phyloP scores from a whole-genome alignment of 2,797 vertebrate genomes.

The Tadarida brasiliensis region DNA sequence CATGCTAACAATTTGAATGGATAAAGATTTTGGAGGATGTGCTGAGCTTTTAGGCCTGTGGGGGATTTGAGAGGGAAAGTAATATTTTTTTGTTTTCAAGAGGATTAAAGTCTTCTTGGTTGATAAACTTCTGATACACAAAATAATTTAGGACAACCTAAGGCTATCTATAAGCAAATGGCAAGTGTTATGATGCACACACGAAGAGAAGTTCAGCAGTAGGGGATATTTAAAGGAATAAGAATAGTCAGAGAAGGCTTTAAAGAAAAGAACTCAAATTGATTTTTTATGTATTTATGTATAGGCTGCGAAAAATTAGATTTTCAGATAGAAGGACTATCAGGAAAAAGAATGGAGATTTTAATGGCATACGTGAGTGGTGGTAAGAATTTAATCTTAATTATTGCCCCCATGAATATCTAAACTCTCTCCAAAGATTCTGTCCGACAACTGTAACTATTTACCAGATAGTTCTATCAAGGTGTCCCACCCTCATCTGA shows the following conservation, averaged over 20 bases:
- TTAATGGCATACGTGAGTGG: neutral
- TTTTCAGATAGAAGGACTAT: neutral
- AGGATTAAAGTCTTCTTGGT: neutral
- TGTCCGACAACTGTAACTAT: neutral
- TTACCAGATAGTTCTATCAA: neutral
- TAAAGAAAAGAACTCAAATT: conserved; percentile 22
- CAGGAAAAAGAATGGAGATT: neutral
- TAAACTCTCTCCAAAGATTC: neutral
- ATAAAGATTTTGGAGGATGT: neutral
- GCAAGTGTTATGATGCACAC: neutral
- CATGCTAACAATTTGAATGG: neutral
- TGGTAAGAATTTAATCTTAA: neutral
- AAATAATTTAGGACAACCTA: conserved; percentile 21
- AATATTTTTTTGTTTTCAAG: conserved; percentile 27
- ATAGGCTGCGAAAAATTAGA: neutral
- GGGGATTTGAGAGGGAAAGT: neutral
- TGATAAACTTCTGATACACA: neutral
- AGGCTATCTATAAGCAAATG: conserved; percentile 13
- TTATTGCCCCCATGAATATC: neutral
- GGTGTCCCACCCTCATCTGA: neutral
- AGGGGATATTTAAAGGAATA: neutral
- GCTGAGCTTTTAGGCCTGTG: neutral
- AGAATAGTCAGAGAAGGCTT: neutral
- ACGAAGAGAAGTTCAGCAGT: neutral
- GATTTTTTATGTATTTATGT: neutral